phyloP scores from a whole-genome alignment of 2,797 vertebrate species.

The Cirrhinus mrigala region DNA sequence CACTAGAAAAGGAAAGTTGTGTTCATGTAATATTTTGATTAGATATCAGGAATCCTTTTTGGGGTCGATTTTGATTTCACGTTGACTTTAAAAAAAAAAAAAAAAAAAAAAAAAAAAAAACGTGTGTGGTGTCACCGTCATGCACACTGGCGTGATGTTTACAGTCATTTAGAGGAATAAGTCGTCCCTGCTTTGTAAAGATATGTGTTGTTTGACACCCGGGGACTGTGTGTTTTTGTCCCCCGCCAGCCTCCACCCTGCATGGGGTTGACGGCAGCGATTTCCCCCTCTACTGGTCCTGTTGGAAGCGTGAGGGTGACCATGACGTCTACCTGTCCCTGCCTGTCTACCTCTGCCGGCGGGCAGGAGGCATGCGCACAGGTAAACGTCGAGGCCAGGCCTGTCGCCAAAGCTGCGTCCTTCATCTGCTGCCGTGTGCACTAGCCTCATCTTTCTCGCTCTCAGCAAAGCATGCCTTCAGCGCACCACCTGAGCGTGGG shows the following conservation, averaged over 20 bases:
- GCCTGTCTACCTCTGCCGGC: slow-evolving; percentile 85
- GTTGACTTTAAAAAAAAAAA: slow-evolving; percentile 16
- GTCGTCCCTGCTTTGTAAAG: slow-evolving; percentile 28
- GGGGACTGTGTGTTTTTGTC: slow-evolving; percentile 68
- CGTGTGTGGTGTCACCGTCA: neutral
- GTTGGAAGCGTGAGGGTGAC: slow-evolving; percentile 86
- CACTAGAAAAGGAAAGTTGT: too few species aligned
- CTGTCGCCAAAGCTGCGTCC: slow-evolving; percentile 51
- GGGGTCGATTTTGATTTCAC: slow-evolving; percentile 14
- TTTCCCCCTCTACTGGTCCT: slow-evolving; percentile 87
- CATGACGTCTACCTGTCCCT: slow-evolving; percentile 87
- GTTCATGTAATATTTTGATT: neutral
- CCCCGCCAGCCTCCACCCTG: slow-evolving; percentile 81
- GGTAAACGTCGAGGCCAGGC: slow-evolving; percentile 76
- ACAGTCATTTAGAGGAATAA: slow-evolving; percentile 14
- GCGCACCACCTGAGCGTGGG: slow-evolving; percentile 59
- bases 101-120: too few species aligned
- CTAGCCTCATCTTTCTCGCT: slow-evolving; percentile 49
- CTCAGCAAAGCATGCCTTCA: slow-evolving; percentile 52
- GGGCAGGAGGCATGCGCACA: slow-evolving; percentile 84
- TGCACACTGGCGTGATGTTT: neutral
- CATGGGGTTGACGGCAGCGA: slow-evolving; percentile 81
- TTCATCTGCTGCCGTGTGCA: slow-evolving; percentile 54
- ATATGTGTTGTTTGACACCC: slow-evolving; percentile 53
- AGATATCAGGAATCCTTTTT: too few species aligned